phyloP scores from a whole-genome alignment of 2,888 invertebrate species.

The Hyppa rectilinea region DNA sequence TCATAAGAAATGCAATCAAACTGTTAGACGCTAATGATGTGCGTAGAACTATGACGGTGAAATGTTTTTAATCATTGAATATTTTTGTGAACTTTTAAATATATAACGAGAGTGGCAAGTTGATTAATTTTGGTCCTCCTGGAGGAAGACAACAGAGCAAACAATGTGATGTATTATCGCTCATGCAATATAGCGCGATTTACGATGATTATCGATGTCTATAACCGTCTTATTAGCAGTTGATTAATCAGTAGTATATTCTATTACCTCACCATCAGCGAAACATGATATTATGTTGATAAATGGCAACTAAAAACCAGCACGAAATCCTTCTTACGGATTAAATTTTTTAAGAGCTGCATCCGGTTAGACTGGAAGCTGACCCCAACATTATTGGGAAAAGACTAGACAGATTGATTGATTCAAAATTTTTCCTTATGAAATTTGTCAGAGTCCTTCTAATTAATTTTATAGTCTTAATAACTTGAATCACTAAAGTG shows the following conservation, averaged over 20 bases:
- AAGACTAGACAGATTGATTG: too few relatives aligned
- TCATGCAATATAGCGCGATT: background rate
- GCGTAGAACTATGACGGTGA: background rate
- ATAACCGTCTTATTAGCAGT: background rate
- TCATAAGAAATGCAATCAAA: slow-evolving; percentile 23
- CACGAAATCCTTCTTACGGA: too few relatives aligned
- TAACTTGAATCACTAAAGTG: background rate
- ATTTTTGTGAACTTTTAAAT: background rate
- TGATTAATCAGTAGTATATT: slow-evolving; percentile 2
- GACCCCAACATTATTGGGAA: too few relatives aligned
- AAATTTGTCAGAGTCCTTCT: background rate
- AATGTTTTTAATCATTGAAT: background rate
- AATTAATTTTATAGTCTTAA: background rate
- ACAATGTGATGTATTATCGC: background rate
- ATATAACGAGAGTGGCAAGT: background rate
- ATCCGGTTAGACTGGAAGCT: too few relatives aligned
- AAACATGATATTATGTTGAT: slow-evolving; percentile 21
- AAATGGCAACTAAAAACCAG: background rate
- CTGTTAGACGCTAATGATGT: background rate
- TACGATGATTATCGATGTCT: background rate
- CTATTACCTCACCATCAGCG: background rate
- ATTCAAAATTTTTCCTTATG: too few relatives aligned
- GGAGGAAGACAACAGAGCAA: background rate
- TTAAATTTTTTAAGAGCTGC: too few relatives aligned
- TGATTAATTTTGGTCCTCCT: too few relatives aligned